Evolutionary conservation across 2,113 vertebrate genomes (phyloP), one percentile per base, ranked within the genome.

Genomic region (Stomatorhinus ivindoensis): DNA sequence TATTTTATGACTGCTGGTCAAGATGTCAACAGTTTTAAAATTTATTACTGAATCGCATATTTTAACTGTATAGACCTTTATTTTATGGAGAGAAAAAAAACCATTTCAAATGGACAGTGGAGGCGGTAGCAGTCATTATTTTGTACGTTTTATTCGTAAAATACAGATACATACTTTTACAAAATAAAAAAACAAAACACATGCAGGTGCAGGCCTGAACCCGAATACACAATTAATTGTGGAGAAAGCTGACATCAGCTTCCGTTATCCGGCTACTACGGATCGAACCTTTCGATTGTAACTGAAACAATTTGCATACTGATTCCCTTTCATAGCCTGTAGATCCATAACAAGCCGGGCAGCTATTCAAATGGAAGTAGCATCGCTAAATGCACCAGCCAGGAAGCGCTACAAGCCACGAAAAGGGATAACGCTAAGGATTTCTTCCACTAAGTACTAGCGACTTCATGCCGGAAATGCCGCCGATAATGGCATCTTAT

Each of bases 231-330:
- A 94, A 91, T 93, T 95, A 95, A 95, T 95, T 95, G 96, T 96
- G 93, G 95, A 94, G 95, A 95, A 94, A 95, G 96, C 97, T 97
- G 97, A 98, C 97, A 97, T 96, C 97, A 96, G 93, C 96, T 96
- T 96, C 95, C 95, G 95, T 94, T 93, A 95, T 94, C 94, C 95
- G 93, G 95, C 96, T 95, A 94, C 93, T 93, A 92, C 96, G 96
- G 98, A 99, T 99, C 98, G 98, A 99, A 98, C 96, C 97, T 97
- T 98, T 99, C 98, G 98, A 99, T 99, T 98, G 98, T 96, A 97
- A 98, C 97, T 95, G 97, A 97, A 97, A 96, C 97, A 96, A 99
- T 99, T 98, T 99, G 98, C 98, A 99, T 99, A 98, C 96, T 97
- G 97, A 98, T 98, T 98, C 97, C 95, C 96, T 97, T 97, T 96